Evolutionary conservation across 2,888 invertebrate species (phyloP).

Genomic region (Geophilus truncorum): DNA sequence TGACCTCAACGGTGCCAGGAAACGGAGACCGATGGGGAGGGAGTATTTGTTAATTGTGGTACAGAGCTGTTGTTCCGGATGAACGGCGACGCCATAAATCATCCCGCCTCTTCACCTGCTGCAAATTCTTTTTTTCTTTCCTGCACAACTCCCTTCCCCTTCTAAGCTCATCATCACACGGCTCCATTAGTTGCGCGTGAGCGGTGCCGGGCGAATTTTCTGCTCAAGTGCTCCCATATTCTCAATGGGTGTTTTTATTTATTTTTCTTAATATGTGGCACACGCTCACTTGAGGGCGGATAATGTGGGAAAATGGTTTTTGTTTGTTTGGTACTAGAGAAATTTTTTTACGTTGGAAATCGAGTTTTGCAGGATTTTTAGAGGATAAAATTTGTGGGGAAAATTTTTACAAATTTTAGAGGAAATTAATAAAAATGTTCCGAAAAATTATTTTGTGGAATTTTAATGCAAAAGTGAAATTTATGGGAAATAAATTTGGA

Average conservation of each 20-base stretch:
- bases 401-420: too few species aligned
- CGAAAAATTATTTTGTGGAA: too few species aligned
- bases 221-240: neutral
- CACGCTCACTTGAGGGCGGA: neutral
- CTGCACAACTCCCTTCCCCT: neutral
- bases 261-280: neutral
- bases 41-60: slow-evolving; percentile 8
- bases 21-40: neutral
- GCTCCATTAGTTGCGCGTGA: slow-evolving; percentile 14
- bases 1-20: slow-evolving; percentile 14
- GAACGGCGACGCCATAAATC: slow-evolving; percentile 14
- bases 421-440: too few species aligned
- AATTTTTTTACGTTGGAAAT: neutral
- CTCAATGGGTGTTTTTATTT: neutral
- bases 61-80: slow-evolving; percentile 15
- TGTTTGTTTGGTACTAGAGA: neutral
- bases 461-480: too few species aligned
- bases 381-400: too few species aligned
- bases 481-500: too few species aligned
- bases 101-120: slow-evolving; percentile 10
- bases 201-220: neutral
- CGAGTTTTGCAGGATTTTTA: neutral
- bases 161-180: neutral
- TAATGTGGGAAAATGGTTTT: neutral
- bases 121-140: neutral